These are phyloP conservation scores for Macrotrachela quadricornifera DNA, from an alignment of 1,140 invertebrate species.

Conservation along the genomic window DNA sequence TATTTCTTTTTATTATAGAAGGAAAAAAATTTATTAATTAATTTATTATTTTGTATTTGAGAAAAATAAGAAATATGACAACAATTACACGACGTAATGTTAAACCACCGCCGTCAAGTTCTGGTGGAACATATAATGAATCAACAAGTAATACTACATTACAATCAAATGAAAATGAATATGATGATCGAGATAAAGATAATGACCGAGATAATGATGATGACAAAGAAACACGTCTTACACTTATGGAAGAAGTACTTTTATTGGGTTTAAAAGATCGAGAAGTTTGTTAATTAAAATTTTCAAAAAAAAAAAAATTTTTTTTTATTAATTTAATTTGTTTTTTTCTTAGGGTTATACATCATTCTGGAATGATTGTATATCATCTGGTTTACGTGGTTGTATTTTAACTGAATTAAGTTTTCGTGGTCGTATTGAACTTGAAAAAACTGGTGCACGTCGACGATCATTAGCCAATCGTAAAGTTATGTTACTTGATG, in stretches of 20 bases:
- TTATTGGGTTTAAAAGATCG: constrained; percentile 89
- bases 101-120: too few relatives aligned
- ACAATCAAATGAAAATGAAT: too few relatives aligned
- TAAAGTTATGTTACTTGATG: constrained; percentile 50
- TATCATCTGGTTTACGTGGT: constrained; percentile 88
- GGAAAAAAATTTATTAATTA: too few relatives aligned
- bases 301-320: constrained; percentile 7
- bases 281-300: constrained; percentile 45
- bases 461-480: constrained; percentile 63
- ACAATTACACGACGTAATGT: too few relatives aligned
- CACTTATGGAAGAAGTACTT: constrained; percentile 96
- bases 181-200: too few relatives aligned
- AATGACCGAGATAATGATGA: constrained; percentile 20
- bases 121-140: too few relatives aligned
- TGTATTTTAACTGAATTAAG: constrained; percentile 94
- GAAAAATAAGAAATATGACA: too few relatives aligned
- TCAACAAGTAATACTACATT: too few relatives aligned
- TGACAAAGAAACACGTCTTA: constrained; percentile 67
- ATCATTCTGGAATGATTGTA: constrained; percentile 99
- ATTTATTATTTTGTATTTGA: too few relatives aligned
- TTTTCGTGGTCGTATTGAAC: constrained; percentile 70
- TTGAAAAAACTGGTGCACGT: constrained; percentile 87
- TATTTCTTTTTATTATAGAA: too few relatives aligned
- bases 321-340: too few relatives aligned
- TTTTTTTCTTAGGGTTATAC: constrained; percentile 65